Percentiles rank a stretch among this genome's conserved stretches.
Evolutionary conservation across 2,888 invertebrate species (phyloP).

Genomic region (Drosophila stalkeri): DNA sequence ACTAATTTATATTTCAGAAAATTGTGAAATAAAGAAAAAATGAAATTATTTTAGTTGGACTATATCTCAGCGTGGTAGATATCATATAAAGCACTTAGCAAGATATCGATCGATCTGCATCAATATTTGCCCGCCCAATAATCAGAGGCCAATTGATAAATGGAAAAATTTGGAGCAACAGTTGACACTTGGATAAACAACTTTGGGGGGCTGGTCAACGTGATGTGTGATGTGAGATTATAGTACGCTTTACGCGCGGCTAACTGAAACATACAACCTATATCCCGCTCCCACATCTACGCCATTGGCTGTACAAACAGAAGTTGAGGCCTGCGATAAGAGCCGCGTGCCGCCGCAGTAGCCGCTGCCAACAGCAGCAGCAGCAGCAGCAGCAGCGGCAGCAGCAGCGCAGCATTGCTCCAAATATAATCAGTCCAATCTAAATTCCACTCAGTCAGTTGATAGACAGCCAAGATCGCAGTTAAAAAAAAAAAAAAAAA

Average conservation of each 20-base stretch:
- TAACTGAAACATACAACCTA: constrained; percentile 78
- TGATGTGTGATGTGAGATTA: constrained; percentile 35
- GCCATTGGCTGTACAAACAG: constrained; percentile 68
- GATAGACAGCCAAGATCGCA: constrained; percentile 7
- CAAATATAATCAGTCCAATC: constrained; percentile 38
- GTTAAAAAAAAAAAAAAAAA: not conserved
- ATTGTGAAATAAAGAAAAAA: constrained; percentile 26
- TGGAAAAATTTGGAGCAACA: constrained; percentile 51
- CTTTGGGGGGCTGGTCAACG: constrained; percentile 54
- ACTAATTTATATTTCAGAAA: not conserved
- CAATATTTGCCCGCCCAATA: constrained; percentile 51
- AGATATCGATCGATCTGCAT: constrained; percentile 26
- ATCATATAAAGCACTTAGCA: constrained; percentile 32
- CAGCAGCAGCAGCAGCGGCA: constrained; percentile 4
- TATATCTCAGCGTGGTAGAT: not conserved
- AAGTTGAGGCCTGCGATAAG: constrained; percentile 58
- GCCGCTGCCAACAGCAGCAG: constrained; percentile 19
- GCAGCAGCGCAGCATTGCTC: constrained; percentile 44
- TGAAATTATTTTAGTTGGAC: not conserved
- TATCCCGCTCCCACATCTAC: constrained; percentile 79
- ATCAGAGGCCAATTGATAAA: constrained; percentile 33
- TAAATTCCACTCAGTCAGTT: constrained; percentile 38
- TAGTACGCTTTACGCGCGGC: constrained; percentile 42
- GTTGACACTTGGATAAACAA: constrained; percentile 48
- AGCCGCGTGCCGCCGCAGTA: constrained; percentile 59